Conservation (phyloP, 2,888 invertebrate species). For the Pediacus dermestoides region DNA sequence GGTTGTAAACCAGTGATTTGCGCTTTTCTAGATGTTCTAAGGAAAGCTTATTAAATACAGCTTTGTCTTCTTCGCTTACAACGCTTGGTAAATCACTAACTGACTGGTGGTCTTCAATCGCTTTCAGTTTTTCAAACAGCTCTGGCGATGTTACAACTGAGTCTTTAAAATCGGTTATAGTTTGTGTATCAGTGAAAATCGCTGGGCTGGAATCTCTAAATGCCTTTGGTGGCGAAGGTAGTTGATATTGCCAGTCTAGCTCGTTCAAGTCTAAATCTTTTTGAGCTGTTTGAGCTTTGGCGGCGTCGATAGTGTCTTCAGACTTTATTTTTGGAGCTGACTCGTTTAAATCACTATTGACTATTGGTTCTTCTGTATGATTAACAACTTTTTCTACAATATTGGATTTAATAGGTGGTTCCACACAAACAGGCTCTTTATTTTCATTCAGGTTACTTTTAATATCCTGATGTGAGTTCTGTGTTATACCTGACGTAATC, state of each 20-base stretch:
- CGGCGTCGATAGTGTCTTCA: constrained; percentile 9
- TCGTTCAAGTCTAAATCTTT: constrained; percentile 26
- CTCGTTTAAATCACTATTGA: neutral
- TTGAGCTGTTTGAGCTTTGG: no score
- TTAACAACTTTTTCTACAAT: no score
- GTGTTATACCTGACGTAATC: no score
- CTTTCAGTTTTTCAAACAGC: constrained; percentile 45
- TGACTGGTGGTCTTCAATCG: constrained; percentile 37
- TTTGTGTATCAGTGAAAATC: constrained; percentile 26
- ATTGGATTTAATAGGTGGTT: no score
- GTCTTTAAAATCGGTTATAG: constrained; percentile 42
- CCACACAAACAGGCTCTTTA: no score
- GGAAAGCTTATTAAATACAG: constrained; percentile 43
- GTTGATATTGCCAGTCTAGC: constrained; percentile 55
- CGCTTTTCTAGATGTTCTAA: constrained; percentile 48
- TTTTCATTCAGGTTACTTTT: no score
- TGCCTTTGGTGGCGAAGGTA: constrained; percentile 60
- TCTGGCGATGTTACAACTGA: constrained; percentile 48
- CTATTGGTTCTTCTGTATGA: neutral
- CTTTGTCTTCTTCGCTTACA: constrained; percentile 37
- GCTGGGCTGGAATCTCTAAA: constrained; percentile 52
- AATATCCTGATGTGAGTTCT: no score
- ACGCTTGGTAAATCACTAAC: constrained; percentile 34
- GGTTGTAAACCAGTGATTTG: constrained; percentile 47
- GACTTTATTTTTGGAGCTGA: neutral